Conservation (phyloP, 2,113 vertebrate species). For the Brachyhypopomus gauderio region DNA sequence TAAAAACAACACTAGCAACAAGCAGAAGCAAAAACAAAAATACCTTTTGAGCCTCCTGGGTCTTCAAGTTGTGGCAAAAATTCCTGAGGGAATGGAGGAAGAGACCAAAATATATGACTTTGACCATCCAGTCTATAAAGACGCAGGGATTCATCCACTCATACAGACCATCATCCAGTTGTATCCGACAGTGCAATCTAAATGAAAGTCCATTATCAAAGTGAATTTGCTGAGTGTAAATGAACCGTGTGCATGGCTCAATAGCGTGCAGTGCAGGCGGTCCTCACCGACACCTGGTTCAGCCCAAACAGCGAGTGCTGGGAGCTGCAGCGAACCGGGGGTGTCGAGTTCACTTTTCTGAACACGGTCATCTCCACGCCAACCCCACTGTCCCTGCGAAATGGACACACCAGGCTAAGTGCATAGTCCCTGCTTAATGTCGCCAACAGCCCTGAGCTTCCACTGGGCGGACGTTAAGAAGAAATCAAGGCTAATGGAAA, state of each 20-base stretch:
- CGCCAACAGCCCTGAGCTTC: background rate
- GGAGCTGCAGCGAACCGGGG: slow-evolving; percentile 88
- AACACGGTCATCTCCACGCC: slow-evolving; percentile 92
- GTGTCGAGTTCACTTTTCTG: slow-evolving; percentile 87
- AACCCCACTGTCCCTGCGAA: slow-evolving; percentile 77
- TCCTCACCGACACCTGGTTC: slow-evolving; percentile 88
- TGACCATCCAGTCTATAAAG: background rate
- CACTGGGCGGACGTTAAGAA: background rate
- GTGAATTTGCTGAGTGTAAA: too few relatives aligned
- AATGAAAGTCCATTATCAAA: too few relatives aligned
- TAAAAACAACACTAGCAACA: background rate
- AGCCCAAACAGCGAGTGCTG: slow-evolving; percentile 89
- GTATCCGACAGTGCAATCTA: background rate
- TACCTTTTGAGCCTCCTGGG: slow-evolving; percentile 78
- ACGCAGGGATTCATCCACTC: background rate
- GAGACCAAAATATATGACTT: slow-evolving; percentile 1
- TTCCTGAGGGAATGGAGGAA: slow-evolving; percentile 69
- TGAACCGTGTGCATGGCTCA: too few relatives aligned
- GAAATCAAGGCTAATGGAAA: background rate
- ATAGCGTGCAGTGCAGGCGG: background rate
- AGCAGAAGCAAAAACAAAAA: slow-evolving; percentile 16
- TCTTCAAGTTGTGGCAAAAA: slow-evolving; percentile 85
- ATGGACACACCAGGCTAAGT: slow-evolving; percentile 20
- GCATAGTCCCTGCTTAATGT: background rate
- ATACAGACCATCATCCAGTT: background rate